Base-by-base conservation (phyloP, 2,888 invertebrate genomes). In the Latrodectus elegans region DNA sequence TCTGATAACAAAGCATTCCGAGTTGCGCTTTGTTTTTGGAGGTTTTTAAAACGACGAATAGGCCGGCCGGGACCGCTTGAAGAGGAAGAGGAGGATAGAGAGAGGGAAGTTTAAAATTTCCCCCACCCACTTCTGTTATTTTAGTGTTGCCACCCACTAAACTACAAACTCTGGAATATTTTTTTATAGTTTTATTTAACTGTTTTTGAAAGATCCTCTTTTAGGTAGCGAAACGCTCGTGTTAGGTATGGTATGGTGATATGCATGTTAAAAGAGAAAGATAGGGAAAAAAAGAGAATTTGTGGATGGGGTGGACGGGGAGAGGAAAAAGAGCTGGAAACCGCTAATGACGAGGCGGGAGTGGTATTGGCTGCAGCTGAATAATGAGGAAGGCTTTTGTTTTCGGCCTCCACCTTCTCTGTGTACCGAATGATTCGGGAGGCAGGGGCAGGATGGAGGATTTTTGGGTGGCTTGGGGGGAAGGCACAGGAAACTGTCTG, bases 301-400 rank as follows among this genome's bases (percentile, higher is more conserved):
- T 55, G 67, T 15, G 55, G 12, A 14, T 12, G 12, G 60, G 60
- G 64, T 15, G 82, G 71, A 67, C 68, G 65, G 49, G 75, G 38
- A n/a, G 38, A n/a, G 55, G 52, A 64, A 75, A 84, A 84, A 80
- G 80, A 80, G 76, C 53, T 71, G 85, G 79, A 83, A 78, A 78
- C 77, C 74, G 82, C 83, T 83, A 88, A 81, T 81, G 81, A 81
- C 81, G 77, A 55, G 51, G 17, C 64, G 67, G 81, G 86, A 81
- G 87, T 83, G 87, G 87, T 88, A 88, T 88, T 88, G 87, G 87
- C 87, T 88, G 60, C 68, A 60, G 74, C 77, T 88, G 87, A 88
- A 88, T 88, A 88, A 88, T 88, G 87, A 88, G 87, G 70, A 79
- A 73, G 26, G 78, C 78, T 73, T 88, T 88, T 82, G 76, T 82